Base-by-base conservation (phyloP, 1,140 invertebrate genomes). In the Bemisia tabaci region DNA sequence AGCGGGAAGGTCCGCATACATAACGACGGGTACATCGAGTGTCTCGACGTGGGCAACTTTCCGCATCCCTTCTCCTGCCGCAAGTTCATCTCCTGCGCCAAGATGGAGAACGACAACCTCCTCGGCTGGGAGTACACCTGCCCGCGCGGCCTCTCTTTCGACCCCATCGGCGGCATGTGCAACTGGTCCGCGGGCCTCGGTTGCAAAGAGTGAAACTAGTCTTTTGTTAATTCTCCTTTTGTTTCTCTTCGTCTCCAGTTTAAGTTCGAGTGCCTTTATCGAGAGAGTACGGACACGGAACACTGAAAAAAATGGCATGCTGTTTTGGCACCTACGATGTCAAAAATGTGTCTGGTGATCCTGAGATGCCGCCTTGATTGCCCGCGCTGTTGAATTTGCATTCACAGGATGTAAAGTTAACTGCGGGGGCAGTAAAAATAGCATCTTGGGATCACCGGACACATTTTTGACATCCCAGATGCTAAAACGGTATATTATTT, bases 111-210 rank as follows among this genome's bases (percentile, higher is more conserved):
- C 71, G 85, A 86, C 33, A 80, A 83, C 23, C 82, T 91, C 0
- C 76, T 90, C 0, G 90, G 89, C 1, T 93, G 89, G 84, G 90
- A 91, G 69, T 93, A 93, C 76, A 89, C 89, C 0, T 94, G 91
- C 75, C 91, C 91, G 0, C 85, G 85, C 66, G 87, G 86, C 25
- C 77, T 94, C 0, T 88, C 88, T 65, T 94, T 91, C 74, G 91
- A 94, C 76, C 90, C 90, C 0, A 84, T 92, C 2, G 91, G 91
- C 22, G 90, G 90, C 23, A 93, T 93, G 69, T 94, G 92, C 74
- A 93, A 93, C 75, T 93, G 90, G 90, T 87, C 88, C 0, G 84
- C 86, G 2, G 88, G 85, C 2, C 77, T 89, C 27, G 87, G 87
- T 12, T 91, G 89, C 71, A 83, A 83, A 68, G 85, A 74, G 59